Percentiles rank a stretch among this genome's conserved stretches.
Conservation (phyloP, 2,797 vertebrate species). For the Petrocephalus schoutedeni region DNA sequence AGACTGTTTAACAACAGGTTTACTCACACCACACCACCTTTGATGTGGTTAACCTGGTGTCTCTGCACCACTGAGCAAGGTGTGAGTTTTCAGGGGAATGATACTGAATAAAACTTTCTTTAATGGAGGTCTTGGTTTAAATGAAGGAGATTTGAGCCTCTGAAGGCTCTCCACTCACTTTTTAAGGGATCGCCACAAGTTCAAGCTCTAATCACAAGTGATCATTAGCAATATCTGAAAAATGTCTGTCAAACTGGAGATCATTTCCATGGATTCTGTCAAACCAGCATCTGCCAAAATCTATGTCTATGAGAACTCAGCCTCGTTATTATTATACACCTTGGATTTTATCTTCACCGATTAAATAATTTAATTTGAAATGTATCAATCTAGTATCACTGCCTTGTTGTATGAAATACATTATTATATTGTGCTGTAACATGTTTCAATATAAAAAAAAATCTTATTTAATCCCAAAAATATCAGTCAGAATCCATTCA, state of each 20-base stretch:
- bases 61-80: slow-evolving; percentile 36
- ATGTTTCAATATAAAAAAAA: background rate
- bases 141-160: slow-evolving; percentile 2
- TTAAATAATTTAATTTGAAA: background rate
- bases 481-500: background rate
- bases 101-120: background rate
- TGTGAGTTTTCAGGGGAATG: background rate
- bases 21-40: slow-evolving; percentile 27
- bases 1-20: slow-evolving; percentile 33
- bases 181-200: background rate
- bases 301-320: background rate
- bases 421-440: background rate
- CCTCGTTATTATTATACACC: background rate
- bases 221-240: background rate
- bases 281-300: background rate
- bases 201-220: background rate
- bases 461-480: background rate
- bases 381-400: background rate
- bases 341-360: background rate
- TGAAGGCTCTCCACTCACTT: background rate
- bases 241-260: background rate
- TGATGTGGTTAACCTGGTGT: slow-evolving; percentile 42
- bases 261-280: background rate
- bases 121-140: background rate
- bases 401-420: background rate